Evolutionary conservation across 1,140 invertebrate species (phyloP), one percentile per base, ranked within the genome.

Genomic region (Pseudomyrmex flavicornis): DNA sequence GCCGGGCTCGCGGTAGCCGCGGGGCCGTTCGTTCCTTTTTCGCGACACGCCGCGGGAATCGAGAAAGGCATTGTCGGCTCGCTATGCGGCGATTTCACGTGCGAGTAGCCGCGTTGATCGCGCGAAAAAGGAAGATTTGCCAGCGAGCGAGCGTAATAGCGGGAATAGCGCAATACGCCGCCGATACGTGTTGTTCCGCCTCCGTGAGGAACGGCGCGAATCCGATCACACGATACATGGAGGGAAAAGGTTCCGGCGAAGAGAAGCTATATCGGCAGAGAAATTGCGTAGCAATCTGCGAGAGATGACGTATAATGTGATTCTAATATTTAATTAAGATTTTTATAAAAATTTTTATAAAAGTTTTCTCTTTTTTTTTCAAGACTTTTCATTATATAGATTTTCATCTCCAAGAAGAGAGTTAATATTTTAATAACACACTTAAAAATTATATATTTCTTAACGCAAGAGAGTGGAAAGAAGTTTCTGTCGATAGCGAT

Each of bases 81-180:
- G 77, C 65, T 75, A 50, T 52, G 82, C 74, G 74, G 74, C 86
- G 87, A 88, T 88, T 88, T 88, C 86, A 88, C 87, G 87, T 88
- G 76, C 46, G 87, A 88, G 87, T 88, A 88, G 76, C 73, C 66
- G 87, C 87, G 86, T 88, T 88, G 87, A 88, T 88, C 83, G 87
- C 76, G 86, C 61, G 82, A 85, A 82, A 82, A 88, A 88, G 84
- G 65, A 88, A 85, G 73, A 70, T 80, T 68, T 48, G 66, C 66
- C 12, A 66, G 76, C 68, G 82, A 46, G 56, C 75, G 56, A 87
- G 86, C 82, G 85, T 87, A 87, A 88, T 87, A 62, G 86, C 63
- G 83, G 80, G 86, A 84, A 88, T 82, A 82, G 68, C 80, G 61
- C 22, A 48, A 73, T 75, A 54, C 48, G 20, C 54, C 50, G 48